Percentiles rank a stretch among this genome's conserved stretches.
phyloP scores from a whole-genome alignment of 2,888 invertebrate species.

The Scaptomyza flava region DNA sequence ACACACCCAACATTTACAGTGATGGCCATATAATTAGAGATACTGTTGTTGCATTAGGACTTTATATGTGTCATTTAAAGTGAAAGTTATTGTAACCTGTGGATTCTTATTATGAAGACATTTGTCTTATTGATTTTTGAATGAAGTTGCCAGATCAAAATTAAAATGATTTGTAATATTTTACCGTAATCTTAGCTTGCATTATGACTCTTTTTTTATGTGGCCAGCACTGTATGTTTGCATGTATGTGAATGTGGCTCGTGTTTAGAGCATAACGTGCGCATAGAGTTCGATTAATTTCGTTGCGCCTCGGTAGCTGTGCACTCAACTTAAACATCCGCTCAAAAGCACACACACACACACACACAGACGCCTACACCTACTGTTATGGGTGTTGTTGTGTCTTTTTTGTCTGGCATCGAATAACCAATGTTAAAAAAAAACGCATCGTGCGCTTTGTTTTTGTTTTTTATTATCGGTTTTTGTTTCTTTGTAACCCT shows the following conservation, averaged over 20 bases:
- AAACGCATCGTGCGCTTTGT: conserved; percentile 33
- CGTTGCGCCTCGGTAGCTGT: conserved; percentile 79
- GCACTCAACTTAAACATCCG: conserved; percentile 78
- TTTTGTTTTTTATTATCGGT: conserved; percentile 1
- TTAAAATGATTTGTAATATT: neutral
- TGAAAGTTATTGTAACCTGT: neutral
- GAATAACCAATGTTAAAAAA: conserved; percentile 37
- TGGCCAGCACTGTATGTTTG: neutral
- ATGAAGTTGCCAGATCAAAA: neutral
- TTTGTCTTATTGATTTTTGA: neutral
- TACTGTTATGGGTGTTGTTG: conserved; percentile 16
- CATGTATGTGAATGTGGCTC: conserved; percentile 29
- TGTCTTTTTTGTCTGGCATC: conserved; percentile 39
- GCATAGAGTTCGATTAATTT: conserved; percentile 72
- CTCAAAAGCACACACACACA: conserved; percentile 43
- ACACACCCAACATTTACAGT: neutral
- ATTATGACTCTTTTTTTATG: neutral
- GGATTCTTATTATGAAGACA: neutral
- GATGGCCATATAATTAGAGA: neutral
- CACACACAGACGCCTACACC: conserved; percentile 28
- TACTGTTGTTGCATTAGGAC: neutral
- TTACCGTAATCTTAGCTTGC: neutral
- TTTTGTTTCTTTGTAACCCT: conserved; percentile 39
- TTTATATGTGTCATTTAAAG: neutral
- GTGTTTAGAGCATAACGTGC: conserved; percentile 66